phyloP scores from a whole-genome alignment of 2,888 invertebrate genomes.

The Lamellibrachia columna region DNA sequence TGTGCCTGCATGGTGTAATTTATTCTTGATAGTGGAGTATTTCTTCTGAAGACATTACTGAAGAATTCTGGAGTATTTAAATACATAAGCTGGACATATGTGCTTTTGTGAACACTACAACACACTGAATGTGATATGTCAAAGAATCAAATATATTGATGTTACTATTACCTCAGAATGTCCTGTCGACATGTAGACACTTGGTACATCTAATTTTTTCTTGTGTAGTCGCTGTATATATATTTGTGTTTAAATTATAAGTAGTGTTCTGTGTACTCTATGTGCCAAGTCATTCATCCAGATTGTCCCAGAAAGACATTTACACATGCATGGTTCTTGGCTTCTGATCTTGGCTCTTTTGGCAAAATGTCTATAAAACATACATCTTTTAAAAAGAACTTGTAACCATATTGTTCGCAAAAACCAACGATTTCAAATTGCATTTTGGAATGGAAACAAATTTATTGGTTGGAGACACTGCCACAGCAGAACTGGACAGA shows the following conservation, averaged over 20 bases:
- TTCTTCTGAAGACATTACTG: neutral
- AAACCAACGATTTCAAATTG: neutral
- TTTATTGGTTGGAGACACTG: neutral
- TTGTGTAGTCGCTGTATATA: conserved; percentile 3
- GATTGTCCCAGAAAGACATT: neutral
- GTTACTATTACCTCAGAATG: conserved; percentile 12
- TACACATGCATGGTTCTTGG: neutral
- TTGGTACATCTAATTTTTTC: conserved; percentile 1
- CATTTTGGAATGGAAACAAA: neutral
- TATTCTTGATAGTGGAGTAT: neutral
- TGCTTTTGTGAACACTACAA: neutral
- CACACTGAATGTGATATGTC: neutral
- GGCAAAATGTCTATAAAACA: neutral
- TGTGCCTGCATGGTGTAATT: neutral
- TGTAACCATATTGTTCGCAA: neutral
- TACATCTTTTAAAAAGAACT: neutral
- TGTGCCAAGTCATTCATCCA: neutral
- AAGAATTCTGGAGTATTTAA: conserved; percentile 5
- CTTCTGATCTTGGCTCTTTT: neutral
- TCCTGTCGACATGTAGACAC: neutral
- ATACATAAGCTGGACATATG: neutral
- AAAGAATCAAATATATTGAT: conserved; percentile 6
- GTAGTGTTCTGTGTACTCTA: neutral
- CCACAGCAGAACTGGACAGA: neutral
- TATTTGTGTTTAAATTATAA: neutral